Evolutionary conservation across 2,113 vertebrate genomes (phyloP), one percentile per base, ranked within the genome.

Genomic region (Muscicapa adusta): DNA sequence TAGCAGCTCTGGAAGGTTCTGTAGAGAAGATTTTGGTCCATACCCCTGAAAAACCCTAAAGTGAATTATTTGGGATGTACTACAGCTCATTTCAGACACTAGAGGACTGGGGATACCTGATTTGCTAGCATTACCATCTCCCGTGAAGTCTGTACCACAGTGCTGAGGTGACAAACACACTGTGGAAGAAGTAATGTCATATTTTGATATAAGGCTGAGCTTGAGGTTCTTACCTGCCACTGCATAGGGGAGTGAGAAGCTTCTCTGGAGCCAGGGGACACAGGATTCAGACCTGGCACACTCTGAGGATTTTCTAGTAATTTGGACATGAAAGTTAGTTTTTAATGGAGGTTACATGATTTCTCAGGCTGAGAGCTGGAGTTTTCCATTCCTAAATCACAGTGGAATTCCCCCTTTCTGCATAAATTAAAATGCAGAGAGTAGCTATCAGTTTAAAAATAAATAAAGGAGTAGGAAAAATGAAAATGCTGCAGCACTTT

Each of bases 381-480:
- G 58, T 62, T 93, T 83, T 81, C 71, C 48, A 56, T 80, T 56
- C 33, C 65, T 67, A 74, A 84, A 74, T 73, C 48, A 48, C 43
- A 48, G 51, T 31, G n/a, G 68, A 91, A 81, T 84, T 93, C 53
- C 53, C 48, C 28, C 36, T 75, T 68, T 65, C 70, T 92, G 57
- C 38, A 56, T 70, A 61, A 89, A n/a, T 91, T 79, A 45, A 68
- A 68, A 75, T 24, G 29, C 71, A 47, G 26, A 73, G 56, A 24
- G 51, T 26, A 43, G 45, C 84, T 85, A 81, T 62, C 66, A 50
- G 33, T 75, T 74, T 29, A 89, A 92, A 89, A 89, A 79, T 58
- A 79, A 89, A 76, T 47, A 68, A 60, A 85, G 18, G 29, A 87
- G 25, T 16, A 45, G 25, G 5, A 22, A 78, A 86, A 85, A 47